Percentiles rank a stretch among this genome's conserved stretches.
Evolutionary conservation across 2,888 invertebrate genomes (phyloP).

Genomic region (Synanthedon tipuliformis): DNA sequence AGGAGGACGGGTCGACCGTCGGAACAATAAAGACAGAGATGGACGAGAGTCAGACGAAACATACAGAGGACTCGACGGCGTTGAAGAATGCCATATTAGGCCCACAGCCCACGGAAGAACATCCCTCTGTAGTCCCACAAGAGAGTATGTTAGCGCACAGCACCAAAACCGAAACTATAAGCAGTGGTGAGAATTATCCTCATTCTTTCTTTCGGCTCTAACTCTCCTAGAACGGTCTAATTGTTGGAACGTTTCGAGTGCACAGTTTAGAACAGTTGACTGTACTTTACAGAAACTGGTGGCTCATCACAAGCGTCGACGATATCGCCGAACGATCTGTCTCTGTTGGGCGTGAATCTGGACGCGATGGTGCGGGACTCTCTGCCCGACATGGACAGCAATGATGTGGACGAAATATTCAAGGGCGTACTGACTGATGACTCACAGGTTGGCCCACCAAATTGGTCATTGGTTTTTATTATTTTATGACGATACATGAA

Average conservation of each 20-base stretch:
- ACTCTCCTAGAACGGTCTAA: too few species aligned
- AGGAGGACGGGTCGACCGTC: slow-evolving; percentile 44
- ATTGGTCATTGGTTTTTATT: background rate
- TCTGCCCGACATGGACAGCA: slow-evolving; percentile 88
- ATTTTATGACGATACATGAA: background rate
- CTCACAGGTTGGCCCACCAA: slow-evolving; percentile 53
- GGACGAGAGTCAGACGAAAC: slow-evolving; percentile 42
- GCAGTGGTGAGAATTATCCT: slow-evolving; percentile 28
- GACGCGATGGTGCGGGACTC: slow-evolving; percentile 79
- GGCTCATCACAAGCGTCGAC: slow-evolving; percentile 51
- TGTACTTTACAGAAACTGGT: slow-evolving; percentile 29
- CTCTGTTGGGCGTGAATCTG: slow-evolving; percentile 71
- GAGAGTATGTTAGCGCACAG: slow-evolving; percentile 10
- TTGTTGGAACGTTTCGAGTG: too few species aligned
- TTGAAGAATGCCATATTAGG: slow-evolving; percentile 57
- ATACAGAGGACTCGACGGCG: slow-evolving; percentile 59
- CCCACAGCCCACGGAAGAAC: slow-evolving; percentile 44
- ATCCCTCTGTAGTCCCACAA: slow-evolving; percentile 20
- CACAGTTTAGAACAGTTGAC: too few species aligned
- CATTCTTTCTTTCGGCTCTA: too few species aligned
- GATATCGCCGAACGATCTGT: slow-evolving; percentile 71
- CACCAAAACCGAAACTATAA: slow-evolving; percentile 43
- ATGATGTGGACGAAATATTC: slow-evolving; percentile 92
- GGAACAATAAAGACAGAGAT: slow-evolving; percentile 35
- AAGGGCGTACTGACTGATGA: slow-evolving; percentile 90